Evolutionary conservation across 2,797 vertebrate genomes (phyloP), one percentile per base, ranked within the genome.

Genomic region (Silurus lanzhouensis): DNA sequence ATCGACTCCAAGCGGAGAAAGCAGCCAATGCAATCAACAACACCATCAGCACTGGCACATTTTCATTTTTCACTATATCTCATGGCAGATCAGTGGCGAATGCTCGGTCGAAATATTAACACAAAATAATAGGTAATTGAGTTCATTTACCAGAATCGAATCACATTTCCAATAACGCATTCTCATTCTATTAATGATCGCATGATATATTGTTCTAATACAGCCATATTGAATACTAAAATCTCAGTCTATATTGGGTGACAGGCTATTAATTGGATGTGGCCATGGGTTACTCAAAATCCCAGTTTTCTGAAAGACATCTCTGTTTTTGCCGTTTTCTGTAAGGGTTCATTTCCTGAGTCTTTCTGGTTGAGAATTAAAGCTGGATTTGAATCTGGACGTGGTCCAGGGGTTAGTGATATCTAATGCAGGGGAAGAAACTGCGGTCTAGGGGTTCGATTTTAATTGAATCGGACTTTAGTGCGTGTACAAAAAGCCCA

Each of bases 1-100:
- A 83, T 85, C 57, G 78, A 80, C 76, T 72, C 60, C 10, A 38
- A 83, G 80, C 12, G 8, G 64, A 61, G 27, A 58, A 5, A 60
- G 6, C 82, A 66, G 58, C 82, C 27, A 15, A 82, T 44, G 66
- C 66, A 70, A 70, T 84, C 72, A 84, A 57, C 82, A 75, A 60
- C 55, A 19, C n/a, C n/a, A 74, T 52, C 57, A n/a, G 70, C 38
- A 2, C 70, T 19, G n/a, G 15, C 12, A 9, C 57, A 74, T 83
- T 72, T 83, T 83, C 57, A 72, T 72, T 20, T 74, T 46, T 83
- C 15, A 82, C 66, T 46, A 3, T 63, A 63, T 79, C 15, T 61
- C 31, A 63, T 79, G 76, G 76, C 63, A 38, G 63, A 46, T 44
- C 9, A 20, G 5, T 79, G 58, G 12, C 13, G 6, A 14, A 79